Percentiles rank a stretch among this genome's conserved stretches.
These are phyloP conservation scores for Aleiodes alternator DNA, from an alignment of 2,888 invertebrate species.

Conservation along the genomic window DNA sequence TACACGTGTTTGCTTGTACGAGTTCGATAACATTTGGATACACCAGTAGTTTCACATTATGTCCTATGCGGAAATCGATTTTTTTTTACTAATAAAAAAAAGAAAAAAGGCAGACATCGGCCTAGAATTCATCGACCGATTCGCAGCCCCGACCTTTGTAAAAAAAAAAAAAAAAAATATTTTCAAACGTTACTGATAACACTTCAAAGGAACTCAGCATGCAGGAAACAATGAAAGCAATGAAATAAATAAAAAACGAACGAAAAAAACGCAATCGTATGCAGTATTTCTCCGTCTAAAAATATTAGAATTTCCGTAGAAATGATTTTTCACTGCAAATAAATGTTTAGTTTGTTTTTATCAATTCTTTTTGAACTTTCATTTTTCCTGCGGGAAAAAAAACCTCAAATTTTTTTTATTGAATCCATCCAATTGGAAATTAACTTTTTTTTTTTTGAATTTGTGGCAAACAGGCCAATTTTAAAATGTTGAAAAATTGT, in stretches of 20 bases:
- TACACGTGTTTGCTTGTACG: neutral
- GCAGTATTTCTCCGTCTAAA: neutral
- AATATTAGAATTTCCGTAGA: too few species aligned
- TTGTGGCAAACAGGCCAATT: too few species aligned
- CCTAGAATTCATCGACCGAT: constrained; percentile 32
- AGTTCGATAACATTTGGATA: neutral
- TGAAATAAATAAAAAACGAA: neutral
- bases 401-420: too few species aligned
- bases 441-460: too few species aligned
- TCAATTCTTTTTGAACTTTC: too few species aligned
- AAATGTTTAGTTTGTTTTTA: too few species aligned
- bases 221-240: neutral
- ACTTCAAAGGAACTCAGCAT: constrained; percentile 4
- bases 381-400: too few species aligned
- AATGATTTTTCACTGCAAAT: too few species aligned
- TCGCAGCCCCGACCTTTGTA: constrained; percentile 18
- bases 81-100: neutral
- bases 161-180: neutral
- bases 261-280: neutral
- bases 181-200: constrained; percentile 8
- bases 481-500: neutral
- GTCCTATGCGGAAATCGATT: constrained; percentile 28
- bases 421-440: too few species aligned
- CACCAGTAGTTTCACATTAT: neutral
- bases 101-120: constrained; percentile 7